A percentile compares a stretch with the other conserved stretches of the same genome.
These are phyloP conservation scores for Rhinella marina DNA, from an alignment of 2,797 vertebrate species.

Conservation along the genomic window DNA sequence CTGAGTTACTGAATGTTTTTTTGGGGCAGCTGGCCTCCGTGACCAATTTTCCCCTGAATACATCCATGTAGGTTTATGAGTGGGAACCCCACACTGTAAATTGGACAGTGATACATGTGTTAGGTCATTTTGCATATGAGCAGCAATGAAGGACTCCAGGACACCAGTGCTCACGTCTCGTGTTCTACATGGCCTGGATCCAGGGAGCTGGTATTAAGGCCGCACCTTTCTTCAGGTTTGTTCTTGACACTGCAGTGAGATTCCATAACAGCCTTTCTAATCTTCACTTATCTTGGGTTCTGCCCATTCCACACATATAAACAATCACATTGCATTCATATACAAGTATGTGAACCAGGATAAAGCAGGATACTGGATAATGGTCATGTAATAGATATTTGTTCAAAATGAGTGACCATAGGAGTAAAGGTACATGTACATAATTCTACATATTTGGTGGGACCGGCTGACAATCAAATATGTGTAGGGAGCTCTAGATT, in stretches of 20 bases:
- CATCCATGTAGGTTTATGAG: too few relatives aligned
- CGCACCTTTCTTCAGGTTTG: constrained; percentile 39
- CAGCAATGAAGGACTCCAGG: not conserved
- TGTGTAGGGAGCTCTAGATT: too few relatives aligned
- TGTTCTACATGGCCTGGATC: not conserved
- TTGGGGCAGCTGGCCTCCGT: too few relatives aligned
- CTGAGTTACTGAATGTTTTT: too few relatives aligned
- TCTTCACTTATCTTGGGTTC: constrained; percentile 1
- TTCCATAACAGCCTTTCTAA: not conserved
- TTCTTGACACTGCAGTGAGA: constrained; percentile 10
- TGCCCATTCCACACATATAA: constrained; percentile 24
- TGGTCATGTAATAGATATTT: too few relatives aligned
- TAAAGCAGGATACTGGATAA: not conserved
- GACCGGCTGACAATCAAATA: too few relatives aligned
- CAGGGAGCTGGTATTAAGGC: not conserved
- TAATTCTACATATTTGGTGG: too few relatives aligned
- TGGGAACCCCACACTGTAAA: not conserved
- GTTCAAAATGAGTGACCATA: too few relatives aligned
- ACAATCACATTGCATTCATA: not conserved
- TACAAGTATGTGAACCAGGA: not conserved
- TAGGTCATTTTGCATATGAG: not conserved
- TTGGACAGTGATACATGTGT: not conserved
- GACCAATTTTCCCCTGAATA: too few relatives aligned
- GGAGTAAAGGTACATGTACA: too few relatives aligned
- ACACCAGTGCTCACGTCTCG: not conserved